Conservation (phyloP, 1,140 invertebrate genomes). For the Phenacoccus solenopsis region DNA sequence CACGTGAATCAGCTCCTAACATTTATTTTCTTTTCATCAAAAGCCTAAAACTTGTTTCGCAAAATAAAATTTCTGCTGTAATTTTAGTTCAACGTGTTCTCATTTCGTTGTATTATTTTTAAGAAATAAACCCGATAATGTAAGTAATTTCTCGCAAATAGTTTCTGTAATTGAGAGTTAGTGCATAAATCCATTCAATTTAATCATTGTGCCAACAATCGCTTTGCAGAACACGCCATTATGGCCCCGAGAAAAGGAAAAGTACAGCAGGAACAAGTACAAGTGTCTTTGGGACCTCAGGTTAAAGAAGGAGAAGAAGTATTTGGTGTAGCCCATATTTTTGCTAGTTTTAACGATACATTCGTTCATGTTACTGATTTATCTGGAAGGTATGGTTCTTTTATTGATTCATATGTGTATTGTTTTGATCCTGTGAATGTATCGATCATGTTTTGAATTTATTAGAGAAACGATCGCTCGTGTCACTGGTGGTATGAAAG, state of each 20-base stretch:
- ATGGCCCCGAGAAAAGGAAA: conserved; percentile 98
- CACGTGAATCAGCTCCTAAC: too few relatives aligned
- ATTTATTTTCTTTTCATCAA: too few relatives aligned
- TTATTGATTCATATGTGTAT: background rate
- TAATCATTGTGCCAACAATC: too few relatives aligned
- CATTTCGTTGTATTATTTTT: too few relatives aligned
- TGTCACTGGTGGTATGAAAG: conserved; percentile 99
- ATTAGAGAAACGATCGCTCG: conserved; percentile 93
- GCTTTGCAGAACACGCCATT: background rate
- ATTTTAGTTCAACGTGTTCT: too few relatives aligned
- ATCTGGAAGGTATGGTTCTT: conserved; percentile 64
- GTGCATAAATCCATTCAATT: too few relatives aligned
- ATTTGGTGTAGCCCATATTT: conserved; percentile 98
- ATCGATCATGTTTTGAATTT: too few relatives aligned
- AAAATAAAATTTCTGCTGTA: too few relatives aligned
- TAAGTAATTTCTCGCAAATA: too few relatives aligned
- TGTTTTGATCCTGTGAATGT: background rate
- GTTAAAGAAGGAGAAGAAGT: conserved; percentile 93
- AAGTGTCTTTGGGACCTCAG: conserved; percentile 92
- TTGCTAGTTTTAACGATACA: conserved; percentile 99
- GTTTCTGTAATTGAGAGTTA: too few relatives aligned
- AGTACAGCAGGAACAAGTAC: conserved; percentile 88
- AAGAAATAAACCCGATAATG: too few relatives aligned
- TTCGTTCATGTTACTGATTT: conserved; percentile 99
- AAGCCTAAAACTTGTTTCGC: too few relatives aligned